A percentile compares a stretch with the other conserved stretches of the same genome.
Evolutionary conservation across 64 coral and sea anemone genomes (phyloP).

Genomic region (Pocillopora damicornis): DNA sequence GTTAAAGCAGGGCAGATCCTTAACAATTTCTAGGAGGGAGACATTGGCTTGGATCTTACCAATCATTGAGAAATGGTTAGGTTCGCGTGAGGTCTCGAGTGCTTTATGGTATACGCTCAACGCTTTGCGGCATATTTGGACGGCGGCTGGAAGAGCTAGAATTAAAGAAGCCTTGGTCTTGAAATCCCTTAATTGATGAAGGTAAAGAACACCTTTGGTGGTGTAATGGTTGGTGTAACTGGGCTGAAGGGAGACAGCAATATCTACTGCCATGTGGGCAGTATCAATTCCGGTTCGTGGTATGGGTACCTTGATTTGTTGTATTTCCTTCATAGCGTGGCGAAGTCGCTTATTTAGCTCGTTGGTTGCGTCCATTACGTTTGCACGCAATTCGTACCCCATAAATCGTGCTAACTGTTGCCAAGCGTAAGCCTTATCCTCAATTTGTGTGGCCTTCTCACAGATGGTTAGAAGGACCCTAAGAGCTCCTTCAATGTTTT

Average conservation of each 20-base stretch:
- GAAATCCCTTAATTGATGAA: slow-evolving; percentile 17
- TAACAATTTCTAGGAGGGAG: slow-evolving; percentile 37
- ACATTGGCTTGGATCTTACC: slow-evolving; percentile 44
- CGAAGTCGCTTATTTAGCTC: background rate
- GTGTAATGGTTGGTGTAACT: slow-evolving; percentile 35
- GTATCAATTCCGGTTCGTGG: slow-evolving; percentile 36
- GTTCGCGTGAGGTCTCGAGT: background rate
- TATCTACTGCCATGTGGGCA: slow-evolving; percentile 42
- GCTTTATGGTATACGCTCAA: slow-evolving; percentile 24
- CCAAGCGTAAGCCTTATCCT: slow-evolving; percentile 47
- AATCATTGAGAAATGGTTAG: slow-evolving; percentile 39
- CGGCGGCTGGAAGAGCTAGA: background rate
- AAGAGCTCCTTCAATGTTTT: slow-evolving; percentile 10
- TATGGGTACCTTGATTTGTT: background rate
- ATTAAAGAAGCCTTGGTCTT: background rate
- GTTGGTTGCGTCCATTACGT: slow-evolving; percentile 21
- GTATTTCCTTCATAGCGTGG: background rate
- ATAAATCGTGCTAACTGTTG: slow-evolving; percentile 45
- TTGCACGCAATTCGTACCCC: slow-evolving; percentile 20
- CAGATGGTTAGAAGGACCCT: slow-evolving; percentile 22
- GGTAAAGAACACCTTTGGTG: slow-evolving; percentile 40
- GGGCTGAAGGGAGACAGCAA: slow-evolving; percentile 25
- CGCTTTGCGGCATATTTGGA: slow-evolving; percentile 32
- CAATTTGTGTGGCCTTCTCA: background rate
- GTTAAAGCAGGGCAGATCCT: slow-evolving; percentile 23